phyloP scores from a whole-genome alignment of 2,888 invertebrate genomes.

The Crioceris asparagi region DNA sequence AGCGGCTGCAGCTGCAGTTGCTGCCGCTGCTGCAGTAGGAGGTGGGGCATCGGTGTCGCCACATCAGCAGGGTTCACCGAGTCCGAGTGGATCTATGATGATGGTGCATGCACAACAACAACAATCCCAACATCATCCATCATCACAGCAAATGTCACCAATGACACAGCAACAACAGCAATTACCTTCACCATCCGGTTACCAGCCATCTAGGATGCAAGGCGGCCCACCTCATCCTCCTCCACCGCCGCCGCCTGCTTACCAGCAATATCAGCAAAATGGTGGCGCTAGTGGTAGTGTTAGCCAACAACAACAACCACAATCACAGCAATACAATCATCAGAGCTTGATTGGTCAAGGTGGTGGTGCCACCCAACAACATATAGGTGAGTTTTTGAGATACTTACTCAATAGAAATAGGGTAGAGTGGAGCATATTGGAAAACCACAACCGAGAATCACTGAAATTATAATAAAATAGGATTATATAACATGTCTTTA shows the following conservation, averaged over 20 bases:
- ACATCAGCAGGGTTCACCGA: too few species aligned
- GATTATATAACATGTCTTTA: too few species aligned
- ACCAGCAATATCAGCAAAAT: slow-evolving; percentile 14
- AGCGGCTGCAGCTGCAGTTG: slow-evolving; percentile 14
- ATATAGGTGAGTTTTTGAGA: slow-evolving; percentile 3
- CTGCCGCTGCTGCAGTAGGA: slow-evolving; percentile 25
- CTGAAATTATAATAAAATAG: too few species aligned
- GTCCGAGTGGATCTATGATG: too few species aligned
- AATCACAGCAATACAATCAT: background rate
- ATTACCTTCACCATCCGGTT: slow-evolving; percentile 21
- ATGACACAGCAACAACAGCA: slow-evolving; percentile 19
- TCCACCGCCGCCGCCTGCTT: slow-evolving; percentile 10
- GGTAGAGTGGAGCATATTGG: slow-evolving; percentile 6
- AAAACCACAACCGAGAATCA: slow-evolving; percentile 3
- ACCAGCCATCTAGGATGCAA: slow-evolving; percentile 15
- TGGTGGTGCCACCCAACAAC: too few species aligned
- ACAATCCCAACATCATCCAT: slow-evolving; percentile 34
- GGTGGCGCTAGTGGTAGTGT: slow-evolving; percentile 7
- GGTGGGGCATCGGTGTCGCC: too few species aligned
- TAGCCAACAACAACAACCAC: background rate
- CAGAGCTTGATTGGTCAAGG: too few species aligned
- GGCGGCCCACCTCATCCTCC: slow-evolving; percentile 20
- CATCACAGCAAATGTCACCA: slow-evolving; percentile 35
- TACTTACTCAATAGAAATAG: background rate
- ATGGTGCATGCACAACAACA: slow-evolving; percentile 8